Base-by-base conservation (phyloP, 2,113 vertebrate species). In the Pyxicephalus adspersus region DNA sequence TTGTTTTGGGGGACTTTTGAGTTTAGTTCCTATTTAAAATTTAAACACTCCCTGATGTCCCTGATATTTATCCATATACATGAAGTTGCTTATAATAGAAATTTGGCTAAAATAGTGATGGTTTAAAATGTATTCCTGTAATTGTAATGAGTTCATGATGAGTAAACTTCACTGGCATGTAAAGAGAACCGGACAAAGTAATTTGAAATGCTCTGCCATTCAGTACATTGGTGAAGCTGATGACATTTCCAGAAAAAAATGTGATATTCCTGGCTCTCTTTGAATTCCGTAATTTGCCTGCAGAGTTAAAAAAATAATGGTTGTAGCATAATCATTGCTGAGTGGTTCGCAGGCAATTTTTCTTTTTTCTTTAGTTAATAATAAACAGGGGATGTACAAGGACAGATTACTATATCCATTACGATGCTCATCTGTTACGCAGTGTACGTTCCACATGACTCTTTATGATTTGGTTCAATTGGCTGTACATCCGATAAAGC, bases 381-480 rank as follows among this genome's bases (percentile, higher is more conserved):
- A 23, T 73, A n/a, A n/a, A 20, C 17, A 5, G 31, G 26, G 54
- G 34, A n/a, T 34, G n/a, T 31, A n/a, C 4, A 72, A 72, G 54
- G 28, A 58, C 11, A 73, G 8, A 73, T 31, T 3, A 73, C 28
- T 57, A 15, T 34, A 23, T 73, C 52, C 52, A n/a, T n/a, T n/a
- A n/a, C 17, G 57, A 73, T 31, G 26, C 52, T 58, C 70, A 57
- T 29, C 28, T 17, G 58, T 73, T 73, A 28, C 38, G 17, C 13
- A 68, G 25, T 51, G 66, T 68, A 51, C 38, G 22, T 51, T 68
- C 38, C 45, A 70, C 17, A 52, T 70, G 45, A 52, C 20, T 25
- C 26, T 25, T 68, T 26, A 1, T 68, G 23, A 70, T 3, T 52
- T 45, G 19, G 66, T 70, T 70, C 6, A 70, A 70, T 25, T 51